Conservation (phyloP, 1,140 invertebrate species). For the Pentalonia nigronervosa region DNA sequence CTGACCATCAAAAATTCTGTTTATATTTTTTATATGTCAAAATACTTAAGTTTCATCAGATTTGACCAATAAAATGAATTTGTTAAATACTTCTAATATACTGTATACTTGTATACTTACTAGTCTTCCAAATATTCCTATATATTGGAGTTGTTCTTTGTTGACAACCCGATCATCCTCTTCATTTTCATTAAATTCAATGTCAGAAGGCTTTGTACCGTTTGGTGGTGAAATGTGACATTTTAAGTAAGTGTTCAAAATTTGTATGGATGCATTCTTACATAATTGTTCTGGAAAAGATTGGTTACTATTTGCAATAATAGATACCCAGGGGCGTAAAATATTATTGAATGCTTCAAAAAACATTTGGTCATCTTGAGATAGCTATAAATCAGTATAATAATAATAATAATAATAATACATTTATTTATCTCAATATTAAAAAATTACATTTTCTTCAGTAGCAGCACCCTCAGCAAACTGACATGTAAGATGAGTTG, state of each 20-base stretch:
- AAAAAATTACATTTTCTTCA: conserved; percentile 74
- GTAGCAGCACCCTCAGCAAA: conserved; percentile 76
- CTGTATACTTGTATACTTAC: conserved; percentile 62
- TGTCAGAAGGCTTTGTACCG: conserved; percentile 71
- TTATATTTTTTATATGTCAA: neutral
- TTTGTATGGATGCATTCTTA: conserved; percentile 66
- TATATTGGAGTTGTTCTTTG: conserved; percentile 74
- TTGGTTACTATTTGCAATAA: conserved; percentile 68
- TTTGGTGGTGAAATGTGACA: conserved; percentile 83
- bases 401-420: conserved; percentile 53
- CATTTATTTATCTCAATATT: conserved; percentile 36
- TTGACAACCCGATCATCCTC: conserved; percentile 76
- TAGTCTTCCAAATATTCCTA: conserved; percentile 68
- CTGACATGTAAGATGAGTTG: conserved; percentile 76
- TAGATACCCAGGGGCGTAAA: conserved; percentile 79
- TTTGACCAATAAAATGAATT: neutral
- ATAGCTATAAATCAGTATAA: conserved; percentile 63
- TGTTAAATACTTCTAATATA: neutral
- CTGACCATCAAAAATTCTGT: neutral
- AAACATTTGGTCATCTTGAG: conserved; percentile 73
- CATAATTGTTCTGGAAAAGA: conserved; percentile 68
- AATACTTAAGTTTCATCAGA: neutral
- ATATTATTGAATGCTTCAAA: conserved; percentile 83
- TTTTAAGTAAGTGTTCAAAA: conserved; percentile 85
- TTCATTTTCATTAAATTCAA: conserved; percentile 74